These are phyloP conservation scores for Margarornis squamiger DNA, from an alignment of 2,797 vertebrate genomes.

Conservation along the genomic window DNA sequence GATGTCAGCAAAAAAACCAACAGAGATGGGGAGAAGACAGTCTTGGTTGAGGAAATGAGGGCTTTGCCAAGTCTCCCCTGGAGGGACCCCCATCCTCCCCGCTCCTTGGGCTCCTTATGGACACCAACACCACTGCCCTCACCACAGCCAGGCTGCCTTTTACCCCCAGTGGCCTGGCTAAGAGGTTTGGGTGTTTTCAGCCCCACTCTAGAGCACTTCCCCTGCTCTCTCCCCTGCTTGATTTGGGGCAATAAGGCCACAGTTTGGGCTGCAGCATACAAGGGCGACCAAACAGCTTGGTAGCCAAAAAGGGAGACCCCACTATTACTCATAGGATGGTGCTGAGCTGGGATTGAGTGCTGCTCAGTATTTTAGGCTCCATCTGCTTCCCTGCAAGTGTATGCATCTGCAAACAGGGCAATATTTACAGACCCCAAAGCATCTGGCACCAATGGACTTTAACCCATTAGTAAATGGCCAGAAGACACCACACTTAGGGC, in stretches of 20 bases:
- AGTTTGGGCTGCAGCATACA: accelerated
- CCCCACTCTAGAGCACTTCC: neutral
- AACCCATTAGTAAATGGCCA: neutral
- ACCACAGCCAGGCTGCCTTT: neutral
- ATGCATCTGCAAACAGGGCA: neutral
- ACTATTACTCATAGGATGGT: accelerated
- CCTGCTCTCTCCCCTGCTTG: neutral
- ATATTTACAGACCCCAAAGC: neutral
- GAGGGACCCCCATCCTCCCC: neutral
- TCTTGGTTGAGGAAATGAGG: neutral
- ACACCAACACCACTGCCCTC: neutral
- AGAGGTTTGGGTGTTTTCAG: neutral
- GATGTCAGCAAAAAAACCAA: neutral
- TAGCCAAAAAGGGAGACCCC: neutral
- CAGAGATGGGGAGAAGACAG: neutral
- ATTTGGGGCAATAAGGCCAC: accelerated
- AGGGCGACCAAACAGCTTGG: neutral
- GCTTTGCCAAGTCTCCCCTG: neutral
- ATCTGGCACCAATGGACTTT: neutral
- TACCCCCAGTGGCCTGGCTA: accelerated
- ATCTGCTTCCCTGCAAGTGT: neutral
- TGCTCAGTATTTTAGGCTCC: neutral
- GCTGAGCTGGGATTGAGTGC: neutral
- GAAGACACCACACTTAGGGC: neutral
- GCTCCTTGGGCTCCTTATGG: neutral